Base-by-base conservation (phyloP, 2,888 invertebrate genomes). In the Ichneumon xanthorius region DNA sequence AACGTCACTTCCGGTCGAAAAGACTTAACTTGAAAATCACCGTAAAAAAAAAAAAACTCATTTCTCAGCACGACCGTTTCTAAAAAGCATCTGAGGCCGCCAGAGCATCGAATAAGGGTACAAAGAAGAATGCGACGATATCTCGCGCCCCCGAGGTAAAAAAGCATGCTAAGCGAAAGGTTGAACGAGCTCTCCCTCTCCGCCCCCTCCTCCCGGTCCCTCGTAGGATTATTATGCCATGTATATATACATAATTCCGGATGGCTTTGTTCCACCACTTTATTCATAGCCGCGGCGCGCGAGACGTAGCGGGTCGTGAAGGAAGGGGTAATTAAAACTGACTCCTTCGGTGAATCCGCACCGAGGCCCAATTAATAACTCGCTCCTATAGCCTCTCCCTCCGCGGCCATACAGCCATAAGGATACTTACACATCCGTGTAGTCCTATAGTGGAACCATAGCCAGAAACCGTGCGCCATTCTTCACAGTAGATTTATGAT, bases 401-500 rank as follows among this genome's bases (percentile, higher is more conserved):
- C 82, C 86, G 73, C 88, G 71, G 58, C 58, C 58, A 6, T 75
- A 48, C 48, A 61, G 50, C 80, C 76, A 79, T 78, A 81, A 76
- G 30, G 48, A 37, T 53, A 80, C 22, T 67, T 11, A 11, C 72
- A 70, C 48, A 82, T 19, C 48, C 26, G 33, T 63, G 55, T 16
- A 70, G 61, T 55, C 63, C 30, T 72, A 55, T 71, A 76, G 68
- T 75, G 61, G 26, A 45, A 19, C 30, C 7, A 70, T 70, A 72
- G 30, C 22, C 58, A 63, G 75, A 9, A 65, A 26, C 75, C 67
- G 50, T 26, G 78, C 85, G 85, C 85, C 82, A 86, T 89, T 89
- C 87, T 89, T 89, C 87, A 85, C 81, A 85, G 86, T 87, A 91
- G 91, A 92, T 92, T 92, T 92, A 92, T 92, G 91, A 91, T 90